A percentile compares a stretch with the other conserved stretches of the same genome.
phyloP scores from a whole-genome alignment of 1,140 invertebrate genomes.

The Hycleus cichorii region DNA sequence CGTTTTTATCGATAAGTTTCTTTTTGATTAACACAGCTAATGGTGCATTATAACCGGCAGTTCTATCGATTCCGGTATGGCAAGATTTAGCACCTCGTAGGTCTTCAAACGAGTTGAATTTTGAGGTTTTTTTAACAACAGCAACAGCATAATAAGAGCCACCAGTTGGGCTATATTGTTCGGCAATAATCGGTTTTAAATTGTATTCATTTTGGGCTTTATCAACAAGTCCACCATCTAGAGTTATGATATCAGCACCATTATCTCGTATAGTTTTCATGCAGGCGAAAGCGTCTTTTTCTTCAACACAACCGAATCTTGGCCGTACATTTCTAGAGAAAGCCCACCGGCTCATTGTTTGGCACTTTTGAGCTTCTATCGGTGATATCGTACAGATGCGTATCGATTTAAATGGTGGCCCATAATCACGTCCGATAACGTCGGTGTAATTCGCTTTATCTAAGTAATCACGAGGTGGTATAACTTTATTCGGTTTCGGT shows the following conservation, averaged over 20 bases:
- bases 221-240: conserved; percentile 53
- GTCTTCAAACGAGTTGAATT: conserved; percentile 38
- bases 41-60: conserved; percentile 50
- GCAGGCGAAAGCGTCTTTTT: conserved; percentile 52
- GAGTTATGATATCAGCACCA: conserved; percentile 54
- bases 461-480: conserved; percentile 56
- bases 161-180: conserved; percentile 46
- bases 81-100: conserved; percentile 52
- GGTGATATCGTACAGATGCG: conserved; percentile 58
- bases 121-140: conserved; percentile 47
- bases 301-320: conserved; percentile 55
- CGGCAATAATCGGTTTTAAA: conserved; percentile 45
- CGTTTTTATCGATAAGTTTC: conserved; percentile 39
- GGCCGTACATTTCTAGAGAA: conserved; percentile 67
- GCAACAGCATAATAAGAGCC: conserved; percentile 45
- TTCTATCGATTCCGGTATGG: conserved; percentile 41
- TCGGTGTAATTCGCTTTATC: conserved; percentile 65
- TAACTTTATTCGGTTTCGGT: conserved; percentile 53
- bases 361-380: conserved; percentile 58
- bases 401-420: conserved; percentile 45
- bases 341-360: conserved; percentile 55
- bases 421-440: conserved; percentile 67
- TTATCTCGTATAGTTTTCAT: conserved; percentile 56
- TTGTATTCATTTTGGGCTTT: conserved; percentile 47
- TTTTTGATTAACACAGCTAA: conserved; percentile 42